Evolutionary conservation across 2,888 invertebrate species (phyloP).

Genomic region (Drosophila mulleri): DNA sequence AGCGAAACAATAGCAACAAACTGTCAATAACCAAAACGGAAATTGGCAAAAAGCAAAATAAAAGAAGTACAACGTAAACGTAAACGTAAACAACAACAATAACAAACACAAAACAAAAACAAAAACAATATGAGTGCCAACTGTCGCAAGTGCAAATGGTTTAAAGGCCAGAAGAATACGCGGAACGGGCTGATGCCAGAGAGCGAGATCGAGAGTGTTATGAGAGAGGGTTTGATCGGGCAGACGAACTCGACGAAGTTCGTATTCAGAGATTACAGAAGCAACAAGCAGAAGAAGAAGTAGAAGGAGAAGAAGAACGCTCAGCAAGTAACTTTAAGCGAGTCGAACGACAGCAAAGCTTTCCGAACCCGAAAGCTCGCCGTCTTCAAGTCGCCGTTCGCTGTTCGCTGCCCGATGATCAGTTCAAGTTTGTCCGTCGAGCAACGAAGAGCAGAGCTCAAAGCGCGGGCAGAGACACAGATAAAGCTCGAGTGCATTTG

Average conservation of each 20-base stretch:
- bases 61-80: conserved; percentile 36
- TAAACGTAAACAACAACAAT: conserved; percentile 32
- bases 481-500: conserved; percentile 46
- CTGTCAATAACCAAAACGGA: conserved; percentile 65
- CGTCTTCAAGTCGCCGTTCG: conserved; percentile 55
- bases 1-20: conserved; percentile 16
- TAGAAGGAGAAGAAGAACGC: conserved; percentile 29
- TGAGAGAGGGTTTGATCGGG: conserved; percentile 20
- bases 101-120: conserved; percentile 13
- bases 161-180: conserved; percentile 59
- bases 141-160: conserved; percentile 77
- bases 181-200: conserved; percentile 28
- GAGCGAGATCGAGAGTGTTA: conserved; percentile 24
- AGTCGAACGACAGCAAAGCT: conserved; percentile 46
- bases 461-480: conserved; percentile 18
- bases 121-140: conserved; percentile 60
- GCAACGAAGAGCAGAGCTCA: conserved; percentile 52
- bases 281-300: conserved; percentile 4
- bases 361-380: conserved; percentile 52
- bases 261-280: conserved; percentile 50
- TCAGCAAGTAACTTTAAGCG: conserved; percentile 24
- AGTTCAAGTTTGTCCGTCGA: conserved; percentile 70
- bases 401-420: conserved; percentile 41
- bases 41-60: conserved; percentile 69
- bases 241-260: conserved; percentile 27